Evolutionary conservation across 2,888 invertebrate genomes (phyloP).

Genomic region (Amiota mariae): DNA sequence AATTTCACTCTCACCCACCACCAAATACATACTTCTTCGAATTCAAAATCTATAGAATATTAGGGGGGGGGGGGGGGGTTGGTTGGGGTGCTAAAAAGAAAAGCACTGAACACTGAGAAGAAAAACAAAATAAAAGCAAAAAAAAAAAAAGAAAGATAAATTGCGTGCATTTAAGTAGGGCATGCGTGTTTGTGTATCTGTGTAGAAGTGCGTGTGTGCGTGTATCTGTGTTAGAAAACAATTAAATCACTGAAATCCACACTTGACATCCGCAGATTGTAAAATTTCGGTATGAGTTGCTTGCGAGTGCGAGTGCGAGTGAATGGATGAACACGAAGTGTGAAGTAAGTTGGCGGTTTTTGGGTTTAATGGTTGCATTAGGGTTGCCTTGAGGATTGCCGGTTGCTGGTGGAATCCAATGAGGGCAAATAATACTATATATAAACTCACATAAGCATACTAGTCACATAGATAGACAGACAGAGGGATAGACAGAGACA

Average conservation of each 20-base stretch:
- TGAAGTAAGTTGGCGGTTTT: too few species aligned
- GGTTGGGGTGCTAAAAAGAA: too few species aligned
- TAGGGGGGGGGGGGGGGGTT: too few species aligned
- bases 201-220: not conserved
- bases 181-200: constrained; percentile 30
- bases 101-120: not conserved
- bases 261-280: constrained; percentile 36
- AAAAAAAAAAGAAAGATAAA: constrained; percentile 51
- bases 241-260: constrained; percentile 66
- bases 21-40: not conserved
- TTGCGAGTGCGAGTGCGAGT: not conserved
- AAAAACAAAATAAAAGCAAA: not conserved
- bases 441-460: not conserved
- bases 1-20: not conserved
- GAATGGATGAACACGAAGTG: not conserved
- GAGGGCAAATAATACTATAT: too few species aligned
- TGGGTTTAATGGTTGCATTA: too few species aligned
- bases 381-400: too few species aligned
- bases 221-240: constrained; percentile 51
- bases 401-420: not conserved
- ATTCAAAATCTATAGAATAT: not conserved
- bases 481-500: not conserved
- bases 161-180: constrained; percentile 46
- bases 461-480: not conserved
- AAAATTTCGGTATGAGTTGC: not conserved